These are phyloP conservation scores for Puffinus mauretanicus DNA, from an alignment of 2,113 vertebrate species.

Conservation along the genomic window DNA sequence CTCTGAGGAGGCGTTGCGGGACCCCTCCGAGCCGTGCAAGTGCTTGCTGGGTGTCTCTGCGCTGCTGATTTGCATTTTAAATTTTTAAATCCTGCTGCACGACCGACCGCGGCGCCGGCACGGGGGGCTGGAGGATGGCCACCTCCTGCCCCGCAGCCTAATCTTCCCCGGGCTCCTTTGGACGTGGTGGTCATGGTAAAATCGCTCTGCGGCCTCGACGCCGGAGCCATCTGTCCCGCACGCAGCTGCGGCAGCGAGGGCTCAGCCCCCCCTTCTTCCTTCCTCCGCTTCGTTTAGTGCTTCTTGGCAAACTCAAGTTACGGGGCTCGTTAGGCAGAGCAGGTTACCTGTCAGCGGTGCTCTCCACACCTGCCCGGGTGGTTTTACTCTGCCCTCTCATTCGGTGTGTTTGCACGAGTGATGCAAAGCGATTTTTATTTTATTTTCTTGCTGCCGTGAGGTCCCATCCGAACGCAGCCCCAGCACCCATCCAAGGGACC, in stretches of 20 bases:
- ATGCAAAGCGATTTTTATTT: neutral
- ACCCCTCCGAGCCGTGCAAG: neutral
- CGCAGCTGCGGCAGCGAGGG: neutral
- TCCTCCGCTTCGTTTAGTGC: neutral
- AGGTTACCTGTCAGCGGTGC: neutral
- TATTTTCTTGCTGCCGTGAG: neutral
- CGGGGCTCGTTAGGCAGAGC: neutral
- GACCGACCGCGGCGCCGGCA: neutral
- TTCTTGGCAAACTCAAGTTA: fast-evolving
- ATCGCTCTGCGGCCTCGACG: neutral
- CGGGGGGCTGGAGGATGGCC: neutral
- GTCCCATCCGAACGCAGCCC: neutral
- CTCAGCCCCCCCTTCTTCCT: neutral
- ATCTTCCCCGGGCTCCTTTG: neutral
- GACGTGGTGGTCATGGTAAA: neutral
- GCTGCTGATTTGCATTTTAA: neutral
- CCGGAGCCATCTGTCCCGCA: neutral
- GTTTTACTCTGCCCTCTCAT: neutral
- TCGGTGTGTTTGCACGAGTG: fast-evolving
- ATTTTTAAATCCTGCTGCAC: neutral
- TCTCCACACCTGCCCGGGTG: neutral
- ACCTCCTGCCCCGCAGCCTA: neutral
- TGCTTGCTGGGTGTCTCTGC: fast-evolving
- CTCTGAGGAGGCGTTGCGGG: fast-evolving
- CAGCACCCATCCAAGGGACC: neutral